Percentiles rank a stretch among this genome's conserved stretches.
Conservation (phyloP, 1,140 invertebrate genomes). For the Pseudomyrmex gracilis region DNA sequence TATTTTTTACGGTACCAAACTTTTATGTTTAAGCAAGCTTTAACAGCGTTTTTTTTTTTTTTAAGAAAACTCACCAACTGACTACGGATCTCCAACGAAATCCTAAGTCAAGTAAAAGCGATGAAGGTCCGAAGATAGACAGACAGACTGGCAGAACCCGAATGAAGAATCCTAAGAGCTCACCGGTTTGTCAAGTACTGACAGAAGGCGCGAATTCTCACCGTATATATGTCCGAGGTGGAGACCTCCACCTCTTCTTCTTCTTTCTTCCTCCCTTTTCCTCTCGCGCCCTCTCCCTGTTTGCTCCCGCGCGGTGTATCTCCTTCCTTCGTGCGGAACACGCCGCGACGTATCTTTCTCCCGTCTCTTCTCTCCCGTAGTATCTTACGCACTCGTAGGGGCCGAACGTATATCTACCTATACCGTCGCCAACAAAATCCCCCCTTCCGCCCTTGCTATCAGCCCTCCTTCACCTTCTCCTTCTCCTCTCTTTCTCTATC, state of each 20-base stretch:
- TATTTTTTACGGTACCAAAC: too few species aligned
- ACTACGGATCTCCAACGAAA: not conserved
- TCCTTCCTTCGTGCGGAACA: constrained; percentile 40
- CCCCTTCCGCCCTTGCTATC: constrained; percentile 2
- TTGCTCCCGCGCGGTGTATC: constrained; percentile 7
- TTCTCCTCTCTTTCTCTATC: constrained; percentile 37
- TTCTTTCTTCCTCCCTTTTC: constrained; percentile 66
- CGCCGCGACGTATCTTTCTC: constrained; percentile 51
- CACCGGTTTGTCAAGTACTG: constrained; percentile 85
- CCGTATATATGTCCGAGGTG: constrained; percentile 83
- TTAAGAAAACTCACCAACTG: not conserved
- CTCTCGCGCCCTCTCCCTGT: constrained; percentile 41
- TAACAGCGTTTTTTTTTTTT: too few species aligned
- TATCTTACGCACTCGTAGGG: constrained; percentile 82
- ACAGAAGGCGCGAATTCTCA: constrained; percentile 84
- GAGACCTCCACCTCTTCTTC: constrained; percentile 78
- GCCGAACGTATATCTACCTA: constrained; percentile 63
- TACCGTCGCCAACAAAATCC: constrained; percentile 53
- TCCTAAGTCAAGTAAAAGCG: not conserved
- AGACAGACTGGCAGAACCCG: constrained; percentile 43
- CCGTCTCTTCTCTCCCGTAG: constrained; percentile 66
- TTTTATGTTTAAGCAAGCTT: too few species aligned
- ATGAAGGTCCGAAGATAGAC: not conserved
- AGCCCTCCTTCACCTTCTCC: not conserved
- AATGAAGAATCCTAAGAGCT: constrained; percentile 82